Base-by-base conservation (phyloP, 2,113 vertebrate species). In the Phycodurus eques region DNA sequence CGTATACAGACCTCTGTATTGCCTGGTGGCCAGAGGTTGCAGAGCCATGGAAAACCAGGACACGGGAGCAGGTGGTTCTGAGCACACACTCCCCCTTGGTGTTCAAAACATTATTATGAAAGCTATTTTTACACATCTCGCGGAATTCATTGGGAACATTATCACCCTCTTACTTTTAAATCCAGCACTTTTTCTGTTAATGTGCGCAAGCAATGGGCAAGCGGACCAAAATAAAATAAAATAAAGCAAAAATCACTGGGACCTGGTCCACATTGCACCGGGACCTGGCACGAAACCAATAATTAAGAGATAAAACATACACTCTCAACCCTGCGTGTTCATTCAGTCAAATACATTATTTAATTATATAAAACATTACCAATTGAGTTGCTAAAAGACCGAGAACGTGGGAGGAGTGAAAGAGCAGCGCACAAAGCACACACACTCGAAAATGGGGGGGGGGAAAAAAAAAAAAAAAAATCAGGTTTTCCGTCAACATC, bases 1-100 rank as follows among this genome's bases (percentile, higher is more conserved):
- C 92, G 87, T 93, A 89, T 90, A 92, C 91, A 94, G 90, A 93
- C 87, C 92, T 43, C 19, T 88, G 93, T 82, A 83, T 87, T 85
- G 53, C 88, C 81, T 89, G 89, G 83, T 73, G 87, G 74, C 75
- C 75, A 70, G 80, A 85, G 83, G 84, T 80, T 82, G 77, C 67
- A 74, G 76, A 78, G 80, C 72, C 47, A 22, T 81, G 76, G 83
- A 74, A 83, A 83, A 71, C 76, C 57, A 74, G 82, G 84, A 81
- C 79, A 62, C 74, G 72, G 75, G 53, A 20, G 73, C 66, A n/a
- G 13, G 42, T 57, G 44, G 68, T 81, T 54, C 46, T 15, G 12
- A 47, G 46, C 46, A 47, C 46, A 19, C 47, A 8, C 11, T 20
- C 51, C 2, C 51, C 33, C 31, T 60, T 60, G 13, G 12, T 35